Conservation (phyloP, 2,113 vertebrate genomes). For the Eretmochelys imbricata region DNA sequence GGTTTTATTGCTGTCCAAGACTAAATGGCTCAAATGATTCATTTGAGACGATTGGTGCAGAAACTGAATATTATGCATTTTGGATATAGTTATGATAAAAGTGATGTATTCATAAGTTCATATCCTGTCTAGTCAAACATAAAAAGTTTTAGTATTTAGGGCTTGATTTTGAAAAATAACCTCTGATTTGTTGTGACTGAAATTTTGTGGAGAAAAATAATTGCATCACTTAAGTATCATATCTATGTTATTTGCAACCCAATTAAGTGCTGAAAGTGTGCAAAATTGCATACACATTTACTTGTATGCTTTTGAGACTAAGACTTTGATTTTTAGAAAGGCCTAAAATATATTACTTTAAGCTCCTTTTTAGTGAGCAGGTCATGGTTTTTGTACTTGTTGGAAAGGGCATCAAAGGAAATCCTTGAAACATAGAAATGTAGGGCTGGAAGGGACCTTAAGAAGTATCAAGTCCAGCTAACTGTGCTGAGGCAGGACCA, state of each 20-base stretch:
- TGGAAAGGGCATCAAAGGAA: background rate
- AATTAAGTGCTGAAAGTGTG: background rate
- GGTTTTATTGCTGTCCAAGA: background rate
- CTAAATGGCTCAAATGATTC: background rate
- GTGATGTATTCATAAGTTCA: background rate
- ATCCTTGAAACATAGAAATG: background rate
- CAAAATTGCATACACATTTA: background rate
- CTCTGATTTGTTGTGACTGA: background rate
- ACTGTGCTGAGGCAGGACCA: background rate
- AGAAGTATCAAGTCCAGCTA: background rate
- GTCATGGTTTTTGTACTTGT: background rate
- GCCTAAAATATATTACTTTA: background rate
- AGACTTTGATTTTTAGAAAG: background rate
- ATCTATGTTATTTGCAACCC: background rate
- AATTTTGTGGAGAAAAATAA: background rate
- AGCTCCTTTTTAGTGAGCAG: background rate
- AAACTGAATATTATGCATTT: background rate
- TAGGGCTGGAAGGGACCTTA: background rate
- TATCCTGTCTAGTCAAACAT: background rate
- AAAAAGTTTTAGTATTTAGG: background rate
- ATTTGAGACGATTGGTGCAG: background rate
- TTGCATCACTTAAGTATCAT: background rate
- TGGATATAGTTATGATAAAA: background rate
- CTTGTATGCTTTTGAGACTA: background rate
- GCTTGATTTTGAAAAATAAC: background rate